Evolutionary conservation across 1,140 invertebrate species (phyloP), one percentile per base, ranked within the genome.

Genomic region (Drosophila burlai): DNA sequence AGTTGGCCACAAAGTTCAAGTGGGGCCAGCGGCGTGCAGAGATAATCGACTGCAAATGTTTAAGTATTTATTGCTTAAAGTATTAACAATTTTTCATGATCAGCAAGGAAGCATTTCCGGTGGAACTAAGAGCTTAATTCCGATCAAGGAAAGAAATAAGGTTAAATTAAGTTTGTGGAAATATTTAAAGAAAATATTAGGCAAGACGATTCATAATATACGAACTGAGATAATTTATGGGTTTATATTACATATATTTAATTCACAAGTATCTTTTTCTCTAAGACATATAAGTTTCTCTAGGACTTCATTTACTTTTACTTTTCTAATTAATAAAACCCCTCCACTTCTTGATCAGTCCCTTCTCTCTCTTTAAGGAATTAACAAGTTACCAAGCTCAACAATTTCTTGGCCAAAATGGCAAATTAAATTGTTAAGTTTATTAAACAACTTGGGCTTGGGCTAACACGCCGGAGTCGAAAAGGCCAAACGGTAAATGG

Each of bases 361-460:
- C 36, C 65, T 54, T 45, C n/a, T 67, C 38, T 38, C 29, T 8
- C 21, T n/a, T 9, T 1, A 50, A 16, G 38, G 16, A 57, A 24
- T 4, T 16, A 10, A 38, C 34, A 47, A 36, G 21, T 42, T 8
- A 16, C 9, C 24, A 49, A 55, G 45, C 45, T 24, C 50, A 76
- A 57, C 43, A 54, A 59, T 69, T 69, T 69, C 42, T 55, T 54
- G 47, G 36, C 45, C 42, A 55, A 80, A 63, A 61, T 45, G 34
- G 26, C 65, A 75, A 82, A 80, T 82, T 80, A 81, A 85, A 81
- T 85, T 87, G 83, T 80, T 80, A 67, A 81, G 42, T 82, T 82
- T 67, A 79, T 57, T 79, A 81, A 86, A 58, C 64, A 65, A 77
- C 46, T 18, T 62, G 42, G 69, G 66, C 69, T 67, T 11, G 34